Conservation (phyloP, 1,140 invertebrate species). For the Conopomorpha cramerella region DNA sequence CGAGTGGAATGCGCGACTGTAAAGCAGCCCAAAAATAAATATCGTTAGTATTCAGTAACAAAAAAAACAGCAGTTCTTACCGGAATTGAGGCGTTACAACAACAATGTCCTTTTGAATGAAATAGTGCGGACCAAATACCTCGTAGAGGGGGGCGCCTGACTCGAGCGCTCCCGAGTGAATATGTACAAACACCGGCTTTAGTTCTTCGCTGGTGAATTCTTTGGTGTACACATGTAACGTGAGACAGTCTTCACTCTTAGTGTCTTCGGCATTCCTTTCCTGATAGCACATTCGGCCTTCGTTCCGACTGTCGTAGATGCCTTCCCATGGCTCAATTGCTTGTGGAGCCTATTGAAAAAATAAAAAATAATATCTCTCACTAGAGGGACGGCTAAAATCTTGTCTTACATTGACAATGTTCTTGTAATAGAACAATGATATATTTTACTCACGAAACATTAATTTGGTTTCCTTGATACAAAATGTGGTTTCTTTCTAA, state of each 20-base stretch:
- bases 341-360: slow-evolving; percentile 2
- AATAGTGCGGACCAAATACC: slow-evolving; percentile 4
- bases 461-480: no score
- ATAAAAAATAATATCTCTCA: no score
- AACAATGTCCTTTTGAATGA: slow-evolving; percentile 5
- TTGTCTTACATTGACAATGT: no score
- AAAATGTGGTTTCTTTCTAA: no score
- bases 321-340: slow-evolving; percentile 1
- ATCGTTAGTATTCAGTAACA: neutral
- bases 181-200: slow-evolving; percentile 2
- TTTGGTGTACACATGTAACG: slow-evolving; percentile 5
- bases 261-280: neutral
- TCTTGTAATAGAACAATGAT: no score
- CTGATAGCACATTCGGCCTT: slow-evolving; percentile 6
- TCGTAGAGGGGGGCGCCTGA: slow-evolving; percentile 2
- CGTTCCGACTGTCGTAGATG: slow-evolving; percentile 1
- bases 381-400: no score
- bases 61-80: slow-evolving; percentile 1
- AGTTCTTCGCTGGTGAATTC: no score
- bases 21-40: neutral
- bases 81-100: slow-evolving; percentile 6
- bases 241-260: slow-evolving; percentile 8
- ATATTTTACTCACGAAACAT: no score
- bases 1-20: no score
- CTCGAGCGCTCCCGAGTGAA: slow-evolving; percentile 4